phyloP scores from a whole-genome alignment of 2,797 vertebrate genomes.

The Acridotheres tristis region DNA sequence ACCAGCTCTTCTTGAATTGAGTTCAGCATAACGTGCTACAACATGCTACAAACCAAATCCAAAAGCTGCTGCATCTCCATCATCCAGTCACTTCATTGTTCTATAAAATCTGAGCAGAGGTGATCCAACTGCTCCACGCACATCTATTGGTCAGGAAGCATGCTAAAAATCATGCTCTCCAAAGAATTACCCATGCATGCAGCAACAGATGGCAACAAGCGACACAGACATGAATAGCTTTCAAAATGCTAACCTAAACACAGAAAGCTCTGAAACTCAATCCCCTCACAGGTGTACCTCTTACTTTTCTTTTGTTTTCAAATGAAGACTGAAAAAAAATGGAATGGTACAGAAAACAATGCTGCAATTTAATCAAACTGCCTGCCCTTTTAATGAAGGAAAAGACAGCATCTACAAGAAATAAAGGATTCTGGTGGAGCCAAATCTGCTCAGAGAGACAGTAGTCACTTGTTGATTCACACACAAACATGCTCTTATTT shows the following conservation, averaged over 20 bases:
- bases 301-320: background rate
- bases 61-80: background rate
- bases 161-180: background rate
- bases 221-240: background rate
- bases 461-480: background rate
- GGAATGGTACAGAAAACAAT: background rate
- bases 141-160: background rate
- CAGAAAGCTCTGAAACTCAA: background rate
- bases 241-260: background rate
- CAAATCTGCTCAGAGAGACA: background rate
- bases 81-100: background rate
- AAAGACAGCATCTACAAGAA: background rate
- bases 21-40: background rate
- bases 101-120: background rate
- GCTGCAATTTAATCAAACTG: background rate
- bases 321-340: background rate
- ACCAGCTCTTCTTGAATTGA: background rate
- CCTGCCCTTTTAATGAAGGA: background rate
- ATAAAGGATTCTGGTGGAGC: background rate
- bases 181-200: background rate
- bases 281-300: background rate
- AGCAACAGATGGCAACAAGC: constrained; percentile 3
- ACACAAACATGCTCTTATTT: background rate
- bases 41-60: background rate
- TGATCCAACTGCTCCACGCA: background rate